Evolutionary conservation across 2,113 vertebrate species (phyloP).

Genomic region (Hemicordylus capensis): DNA sequence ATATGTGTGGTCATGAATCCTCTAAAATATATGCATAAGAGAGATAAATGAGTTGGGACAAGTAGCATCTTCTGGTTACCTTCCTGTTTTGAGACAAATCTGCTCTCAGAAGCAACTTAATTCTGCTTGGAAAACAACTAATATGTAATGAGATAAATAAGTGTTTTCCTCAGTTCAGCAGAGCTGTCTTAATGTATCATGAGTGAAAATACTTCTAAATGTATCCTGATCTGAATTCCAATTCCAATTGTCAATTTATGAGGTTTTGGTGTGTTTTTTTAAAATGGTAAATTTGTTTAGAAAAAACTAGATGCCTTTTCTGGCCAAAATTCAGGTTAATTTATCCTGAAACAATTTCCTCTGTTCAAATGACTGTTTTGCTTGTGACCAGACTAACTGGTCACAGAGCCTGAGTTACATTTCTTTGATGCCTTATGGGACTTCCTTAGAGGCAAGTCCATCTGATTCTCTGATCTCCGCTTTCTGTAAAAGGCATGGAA

Average conservation of each 20-base stretch:
- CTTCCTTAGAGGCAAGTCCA: neutral
- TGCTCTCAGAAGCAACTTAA: neutral
- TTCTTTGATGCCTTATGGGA: neutral
- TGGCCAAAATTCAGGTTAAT: conserved; percentile 43
- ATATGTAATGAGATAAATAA: neutral
- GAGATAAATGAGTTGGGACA: fast-evolving
- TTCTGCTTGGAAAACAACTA: neutral
- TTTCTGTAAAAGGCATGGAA: neutral
- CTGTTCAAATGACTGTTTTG: neutral
- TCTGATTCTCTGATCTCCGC: neutral
- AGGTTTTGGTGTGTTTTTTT: conserved; percentile 35
- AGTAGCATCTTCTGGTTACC: neutral
- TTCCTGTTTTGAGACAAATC: fast-evolving
- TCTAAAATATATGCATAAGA: fast-evolving
- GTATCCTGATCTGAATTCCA: neutral
- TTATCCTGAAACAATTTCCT: conserved; percentile 39
- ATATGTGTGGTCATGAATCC: neutral
- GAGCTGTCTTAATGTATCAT: neutral
- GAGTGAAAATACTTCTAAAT: neutral
- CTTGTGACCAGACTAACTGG: neutral
- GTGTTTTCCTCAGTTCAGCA: neutral
- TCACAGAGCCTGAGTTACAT: neutral
- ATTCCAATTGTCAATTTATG: conserved; percentile 24
- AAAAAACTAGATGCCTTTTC: conserved; percentile 29
- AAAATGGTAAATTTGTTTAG: conserved; percentile 22